phyloP scores from a whole-genome alignment of 2,113 vertebrate genomes.

The Phaethornis superciliosus region DNA sequence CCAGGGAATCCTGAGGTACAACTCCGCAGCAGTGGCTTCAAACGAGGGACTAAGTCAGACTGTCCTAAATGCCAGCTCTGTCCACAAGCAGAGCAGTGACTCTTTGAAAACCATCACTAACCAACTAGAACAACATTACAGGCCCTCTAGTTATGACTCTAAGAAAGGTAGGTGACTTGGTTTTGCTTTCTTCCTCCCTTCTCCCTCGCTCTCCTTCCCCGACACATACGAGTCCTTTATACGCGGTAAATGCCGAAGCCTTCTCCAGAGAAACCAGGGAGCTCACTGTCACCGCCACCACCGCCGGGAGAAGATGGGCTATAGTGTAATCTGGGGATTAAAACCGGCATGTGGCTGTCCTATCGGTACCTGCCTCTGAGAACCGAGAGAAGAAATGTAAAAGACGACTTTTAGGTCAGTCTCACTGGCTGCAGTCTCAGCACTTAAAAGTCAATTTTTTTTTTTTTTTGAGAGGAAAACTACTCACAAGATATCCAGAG shows the following conservation, averaged over 20 bases:
- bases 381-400: background rate
- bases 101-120: conserved; percentile 86
- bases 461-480: background rate
- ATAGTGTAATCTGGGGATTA: background rate
- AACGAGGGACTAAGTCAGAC: conserved; percentile 85
- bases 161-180: conserved; percentile 91
- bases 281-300: background rate
- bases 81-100: conserved; percentile 86
- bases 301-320: background rate
- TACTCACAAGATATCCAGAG: background rate
- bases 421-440: background rate
- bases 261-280: background rate
- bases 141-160: conserved; percentile 85
- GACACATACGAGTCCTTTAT: background rate
- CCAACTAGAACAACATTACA: conserved; percentile 90
- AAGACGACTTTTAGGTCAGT: background rate
- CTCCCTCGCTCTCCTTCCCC: background rate
- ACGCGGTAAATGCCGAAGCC: background rate
- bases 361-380: background rate
- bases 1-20: conserved; percentile 94
- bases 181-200: background rate
- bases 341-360: background rate
- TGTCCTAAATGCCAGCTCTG: conserved; percentile 77
- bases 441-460: background rate
- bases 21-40: conserved; percentile 82